Conservation (phyloP, 1,140 invertebrate genomes). For the Caenorhabditis briggsae region DNA sequence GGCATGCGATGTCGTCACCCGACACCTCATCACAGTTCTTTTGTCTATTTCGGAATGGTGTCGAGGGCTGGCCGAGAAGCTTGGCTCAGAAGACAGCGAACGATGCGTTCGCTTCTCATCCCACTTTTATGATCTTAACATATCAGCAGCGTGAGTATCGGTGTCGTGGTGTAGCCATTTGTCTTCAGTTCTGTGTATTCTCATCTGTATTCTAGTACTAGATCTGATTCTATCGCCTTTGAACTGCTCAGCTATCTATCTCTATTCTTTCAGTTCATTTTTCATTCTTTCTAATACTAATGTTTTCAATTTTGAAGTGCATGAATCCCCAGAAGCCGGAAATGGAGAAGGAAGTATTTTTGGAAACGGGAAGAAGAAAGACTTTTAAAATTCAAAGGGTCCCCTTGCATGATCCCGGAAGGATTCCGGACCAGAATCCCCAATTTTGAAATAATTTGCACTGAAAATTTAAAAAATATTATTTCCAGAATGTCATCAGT, state of each 20-base stretch:
- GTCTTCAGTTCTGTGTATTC: too few relatives aligned
- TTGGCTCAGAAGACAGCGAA: neutral
- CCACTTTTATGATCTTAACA: neutral
- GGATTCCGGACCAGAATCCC: too few relatives aligned
- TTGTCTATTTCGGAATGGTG: constrained; percentile 7
- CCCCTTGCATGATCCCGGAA: neutral
- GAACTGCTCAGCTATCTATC: too few relatives aligned
- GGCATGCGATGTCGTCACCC: constrained; percentile 18
- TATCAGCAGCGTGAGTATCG: neutral
- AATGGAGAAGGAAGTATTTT: constrained; percentile 35
- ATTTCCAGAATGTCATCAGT: constrained; percentile 58
- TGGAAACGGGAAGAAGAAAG: neutral
- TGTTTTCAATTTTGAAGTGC: too few relatives aligned
- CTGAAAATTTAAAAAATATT: neutral
- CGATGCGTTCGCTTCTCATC: constrained; percentile 17
- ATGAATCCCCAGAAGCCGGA: neutral
- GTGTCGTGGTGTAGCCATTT: neutral
- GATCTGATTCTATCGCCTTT: too few relatives aligned
- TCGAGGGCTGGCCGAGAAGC: neutral
- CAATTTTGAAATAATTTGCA: neutral
- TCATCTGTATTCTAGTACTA: too few relatives aligned
- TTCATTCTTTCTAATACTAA: too few relatives aligned
- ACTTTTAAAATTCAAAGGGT: too few relatives aligned
- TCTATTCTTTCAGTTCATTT: too few relatives aligned
- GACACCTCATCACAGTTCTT: constrained; percentile 4